A percentile compares a stretch with the other conserved stretches of the same genome.
phyloP scores from a whole-genome alignment of 2,888 invertebrate genomes.

The Drosophila vallismaia region DNA sequence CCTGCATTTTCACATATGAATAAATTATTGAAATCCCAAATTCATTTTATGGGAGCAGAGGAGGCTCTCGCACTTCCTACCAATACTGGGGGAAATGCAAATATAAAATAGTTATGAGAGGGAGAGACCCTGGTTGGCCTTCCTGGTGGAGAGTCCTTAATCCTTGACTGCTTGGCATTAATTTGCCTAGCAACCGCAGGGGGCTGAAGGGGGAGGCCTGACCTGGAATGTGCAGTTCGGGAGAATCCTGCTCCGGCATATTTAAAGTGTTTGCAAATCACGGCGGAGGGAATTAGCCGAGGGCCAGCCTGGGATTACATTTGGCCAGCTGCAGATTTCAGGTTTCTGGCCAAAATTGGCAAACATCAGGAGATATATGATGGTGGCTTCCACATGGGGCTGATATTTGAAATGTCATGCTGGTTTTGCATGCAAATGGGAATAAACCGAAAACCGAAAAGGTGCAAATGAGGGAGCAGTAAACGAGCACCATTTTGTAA shows the following conservation, averaged over 20 bases:
- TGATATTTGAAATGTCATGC: constrained; percentile 11
- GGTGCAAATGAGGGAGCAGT: background rate
- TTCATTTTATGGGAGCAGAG: constrained; percentile 3
- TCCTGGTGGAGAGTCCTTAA: constrained; percentile 11
- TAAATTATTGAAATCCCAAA: constrained; percentile 35
- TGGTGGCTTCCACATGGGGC: background rate
- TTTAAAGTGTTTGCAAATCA: constrained; percentile 43
- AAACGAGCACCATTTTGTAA: background rate
- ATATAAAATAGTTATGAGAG: constrained; percentile 35
- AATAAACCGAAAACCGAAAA: background rate
- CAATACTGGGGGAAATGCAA: constrained; percentile 24
- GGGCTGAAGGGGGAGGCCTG: constrained; percentile 9
- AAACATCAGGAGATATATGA: constrained; percentile 17
- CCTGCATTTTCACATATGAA: constrained; percentile 20
- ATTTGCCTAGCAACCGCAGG: constrained; percentile 15
- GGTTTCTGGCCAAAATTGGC: constrained; percentile 27
- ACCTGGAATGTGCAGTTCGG: constrained; percentile 14
- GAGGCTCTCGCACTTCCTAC: background rate
- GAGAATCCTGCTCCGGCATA: constrained; percentile 12
- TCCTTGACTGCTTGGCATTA: constrained; percentile 23
- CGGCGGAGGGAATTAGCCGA: constrained; percentile 19
- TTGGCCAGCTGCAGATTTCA: constrained; percentile 22
- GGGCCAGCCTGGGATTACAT: constrained; percentile 7
- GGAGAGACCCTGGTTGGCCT: constrained; percentile 1
- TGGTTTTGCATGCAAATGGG: constrained; percentile 7